Evolutionary conservation across 2,888 invertebrate genomes (phyloP).

Genomic region (Epirrhoe tristata): DNA sequence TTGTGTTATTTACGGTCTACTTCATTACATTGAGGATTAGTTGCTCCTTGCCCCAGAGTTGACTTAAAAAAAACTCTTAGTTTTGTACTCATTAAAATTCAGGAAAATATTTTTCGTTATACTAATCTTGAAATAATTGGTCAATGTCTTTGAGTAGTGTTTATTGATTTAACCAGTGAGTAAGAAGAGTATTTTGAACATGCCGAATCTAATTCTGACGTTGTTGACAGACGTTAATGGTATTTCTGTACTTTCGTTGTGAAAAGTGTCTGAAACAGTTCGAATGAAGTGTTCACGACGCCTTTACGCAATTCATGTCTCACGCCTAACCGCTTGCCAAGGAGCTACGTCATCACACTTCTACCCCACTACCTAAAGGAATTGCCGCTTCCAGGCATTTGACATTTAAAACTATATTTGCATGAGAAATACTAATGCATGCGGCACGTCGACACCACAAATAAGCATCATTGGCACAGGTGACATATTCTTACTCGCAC

Average conservation of each 20-base stretch:
- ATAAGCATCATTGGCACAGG: constrained; percentile 49
- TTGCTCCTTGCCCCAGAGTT: constrained; percentile 9
- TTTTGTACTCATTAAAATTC: neutral
- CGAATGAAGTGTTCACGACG: constrained; percentile 76
- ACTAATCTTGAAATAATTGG: constrained; percentile 17
- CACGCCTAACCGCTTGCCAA: constrained; percentile 77
- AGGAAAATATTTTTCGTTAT: neutral
- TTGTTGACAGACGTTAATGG: constrained; percentile 74
- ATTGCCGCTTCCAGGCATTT: constrained; percentile 62
- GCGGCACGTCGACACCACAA: constrained; percentile 37
- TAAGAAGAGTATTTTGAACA: constrained; percentile 56
- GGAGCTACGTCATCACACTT: constrained; percentile 69
- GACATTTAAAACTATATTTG: constrained; percentile 67
- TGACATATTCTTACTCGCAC: constrained; percentile 54
- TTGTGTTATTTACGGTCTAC: constrained; percentile 26
- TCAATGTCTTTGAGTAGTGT: constrained; percentile 16
- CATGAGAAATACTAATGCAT: constrained; percentile 41
- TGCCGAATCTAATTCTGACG: constrained; percentile 59
- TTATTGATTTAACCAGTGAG: constrained; percentile 41
- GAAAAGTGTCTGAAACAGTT: constrained; percentile 69
- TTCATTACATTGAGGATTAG: constrained; percentile 26
- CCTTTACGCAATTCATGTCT: constrained; percentile 82
- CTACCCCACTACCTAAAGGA: constrained; percentile 62
- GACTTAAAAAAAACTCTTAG: neutral
- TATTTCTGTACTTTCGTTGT: constrained; percentile 75